Evolutionary conservation across 2,888 invertebrate species (phyloP).

Genomic region (Esperia sulphurella): DNA sequence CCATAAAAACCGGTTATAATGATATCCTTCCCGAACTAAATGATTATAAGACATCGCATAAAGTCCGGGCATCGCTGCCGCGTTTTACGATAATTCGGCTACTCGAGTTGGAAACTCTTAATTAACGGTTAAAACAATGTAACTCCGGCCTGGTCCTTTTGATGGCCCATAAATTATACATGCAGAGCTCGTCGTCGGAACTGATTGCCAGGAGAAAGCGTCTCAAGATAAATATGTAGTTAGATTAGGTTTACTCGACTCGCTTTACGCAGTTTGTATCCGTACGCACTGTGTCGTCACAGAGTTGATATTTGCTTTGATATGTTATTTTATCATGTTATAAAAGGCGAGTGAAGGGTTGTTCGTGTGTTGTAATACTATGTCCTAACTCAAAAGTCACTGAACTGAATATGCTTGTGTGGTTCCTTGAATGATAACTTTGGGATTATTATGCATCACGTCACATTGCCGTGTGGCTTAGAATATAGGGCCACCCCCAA

Average conservation of each 20-base stretch:
- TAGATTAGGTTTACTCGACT: constrained; percentile 4
- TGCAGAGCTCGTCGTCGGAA: constrained; percentile 21
- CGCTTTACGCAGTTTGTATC: not conserved
- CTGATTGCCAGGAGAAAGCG: constrained; percentile 20
- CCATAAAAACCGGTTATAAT: constrained; percentile 56
- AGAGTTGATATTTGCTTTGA: not conserved
- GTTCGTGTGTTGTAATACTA: not conserved
- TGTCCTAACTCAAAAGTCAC: too few species aligned
- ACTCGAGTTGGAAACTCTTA: constrained; percentile 36
- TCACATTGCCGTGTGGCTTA: too few species aligned
- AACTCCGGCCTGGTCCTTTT: constrained; percentile 24
- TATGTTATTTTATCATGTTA: not conserved
- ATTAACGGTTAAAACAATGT: constrained; percentile 43
- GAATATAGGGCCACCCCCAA: too few species aligned
- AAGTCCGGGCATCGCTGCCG: constrained; percentile 31
- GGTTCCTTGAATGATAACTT: too few species aligned
- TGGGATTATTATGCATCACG: too few species aligned
- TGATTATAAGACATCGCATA: constrained; percentile 50
- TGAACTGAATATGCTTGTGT: too few species aligned
- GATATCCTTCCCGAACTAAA: constrained; percentile 51
- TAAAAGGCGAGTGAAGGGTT: not conserved
- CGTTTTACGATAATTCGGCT: constrained; percentile 41
- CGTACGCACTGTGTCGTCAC: not conserved
- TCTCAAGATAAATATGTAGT: constrained; percentile 15
- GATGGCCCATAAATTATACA: constrained; percentile 34